Evolutionary conservation across 2,797 vertebrate genomes (phyloP), one percentile per base, ranked within the genome.

Genomic region (Hyperoplus immaculatus): DNA sequence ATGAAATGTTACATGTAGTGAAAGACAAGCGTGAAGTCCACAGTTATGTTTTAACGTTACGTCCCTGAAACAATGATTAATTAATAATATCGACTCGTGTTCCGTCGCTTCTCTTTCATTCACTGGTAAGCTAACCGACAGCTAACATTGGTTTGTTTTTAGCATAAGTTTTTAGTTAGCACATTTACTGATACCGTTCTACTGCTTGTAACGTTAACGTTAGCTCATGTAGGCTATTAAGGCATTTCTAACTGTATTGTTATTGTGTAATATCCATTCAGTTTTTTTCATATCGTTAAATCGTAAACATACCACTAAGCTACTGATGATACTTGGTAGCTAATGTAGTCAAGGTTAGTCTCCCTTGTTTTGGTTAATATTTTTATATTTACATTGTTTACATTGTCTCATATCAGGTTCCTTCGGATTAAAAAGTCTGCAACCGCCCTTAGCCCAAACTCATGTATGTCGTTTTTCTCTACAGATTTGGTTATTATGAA

Each of bases 311-410:
- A 7, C 18, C 8, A 0, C 1, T 16, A 9, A n/a, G 8, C 18
- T 1, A 7, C 9, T 8, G 7, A 72, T 1, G 8, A 11, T 43
- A 3, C 4, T 14, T 29, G 4, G 7, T 3, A 43, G 50, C n/a
- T 43, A 45, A 12, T 41, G 7, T 50, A 21, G 39, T 67, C 61
- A 75, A 72, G 71, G 76, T 88, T 73, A 83, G 46, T n/a, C 8
- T 4, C 4, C n/a, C 8, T 54, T 11, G 21, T 62, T 65, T 18
- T 63, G 36, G 12, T 51, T 49, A 5, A 15, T 18, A 2, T 7
- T 59, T n/a, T 13, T 55, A 1, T 4, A 4, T 74, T 45, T 38
- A 42, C 7, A 21, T 41, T 36, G 3, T 5, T 68, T 57, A n/a
- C n/a, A n/a, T n/a, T 45, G 18, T 41, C 8, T 5, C 5, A 43